Base-by-base conservation (phyloP, 1,140 invertebrate species). In the Eulimnadia texana region DNA sequence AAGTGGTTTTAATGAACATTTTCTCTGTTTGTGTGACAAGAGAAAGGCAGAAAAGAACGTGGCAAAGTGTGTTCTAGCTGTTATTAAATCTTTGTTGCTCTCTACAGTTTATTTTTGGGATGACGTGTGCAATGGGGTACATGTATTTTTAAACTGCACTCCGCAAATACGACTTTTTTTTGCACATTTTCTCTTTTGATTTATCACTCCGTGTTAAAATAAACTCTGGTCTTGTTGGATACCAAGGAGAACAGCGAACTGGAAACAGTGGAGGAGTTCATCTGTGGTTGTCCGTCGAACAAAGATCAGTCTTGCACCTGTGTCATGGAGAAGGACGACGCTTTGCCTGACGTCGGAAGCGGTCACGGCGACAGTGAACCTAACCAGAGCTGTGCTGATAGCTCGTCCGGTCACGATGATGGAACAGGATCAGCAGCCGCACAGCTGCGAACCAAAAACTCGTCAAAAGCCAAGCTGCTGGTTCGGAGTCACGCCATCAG, bases 401-500 rank as follows among this genome's bases (percentile, higher is more conserved):
- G 16, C 33, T 9, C 6, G 16, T 6, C 16, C 33, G 33, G 33
- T 42, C 33, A 42, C 33, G 33, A n/a, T n/a, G n/a, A n/a, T n/a
- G n/a, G n/a, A 42, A 42, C 33, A 42, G 33, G 33, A n/a, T n/a
- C 33, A 42, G 6, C 33, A 6, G 16, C 6, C 33, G 6, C 33
- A 16, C 33, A 42, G n/a, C 25, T 20, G 16, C 58, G 50, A 33
- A 28, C 28, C 25, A 33, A 63, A 50, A 59, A 54, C 19, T 3
- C 50, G 19, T 69, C 80, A 80, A 88, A 88, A 77, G 79, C 84
- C 60, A 90, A 91, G 76, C 79, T 89, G 70, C 76, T 92, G 65
- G 86, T 89, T 24, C 80, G 90, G 69, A 91, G 88, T 68, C 86
- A 90, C 78, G 90, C 90, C 63, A 86, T 93, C 76, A 80, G 86